phyloP scores from a whole-genome alignment of 2,797 vertebrate species.

The Hemitrygon akajei region DNA sequence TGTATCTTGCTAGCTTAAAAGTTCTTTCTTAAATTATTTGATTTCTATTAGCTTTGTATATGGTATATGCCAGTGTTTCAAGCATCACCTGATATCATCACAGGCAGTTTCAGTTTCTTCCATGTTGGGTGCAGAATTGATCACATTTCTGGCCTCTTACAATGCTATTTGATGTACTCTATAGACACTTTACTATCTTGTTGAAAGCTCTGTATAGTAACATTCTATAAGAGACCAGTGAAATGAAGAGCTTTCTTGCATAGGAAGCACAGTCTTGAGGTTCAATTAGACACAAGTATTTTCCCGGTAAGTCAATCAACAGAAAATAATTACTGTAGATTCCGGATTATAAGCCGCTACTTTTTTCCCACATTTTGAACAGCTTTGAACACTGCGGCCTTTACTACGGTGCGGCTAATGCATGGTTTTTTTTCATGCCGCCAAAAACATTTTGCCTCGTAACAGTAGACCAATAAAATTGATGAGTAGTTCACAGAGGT shows the following conservation, averaged over 20 bases:
- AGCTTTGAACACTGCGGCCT: no score
- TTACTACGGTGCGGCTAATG: no score
- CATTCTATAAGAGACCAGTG: neutral
- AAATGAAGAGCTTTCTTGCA: neutral
- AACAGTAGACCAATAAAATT: no score
- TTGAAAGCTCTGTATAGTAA: no score
- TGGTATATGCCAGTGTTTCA: neutral
- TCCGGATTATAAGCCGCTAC: no score
- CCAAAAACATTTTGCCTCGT: no score
- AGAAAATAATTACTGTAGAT: neutral
- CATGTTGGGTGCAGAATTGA: neutral
- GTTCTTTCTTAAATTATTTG: neutral
- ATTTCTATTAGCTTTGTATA: neutral
- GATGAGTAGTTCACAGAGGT: no score
- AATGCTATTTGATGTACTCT: no score
- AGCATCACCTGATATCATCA: neutral
- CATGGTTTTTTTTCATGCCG: no score
- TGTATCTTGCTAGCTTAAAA: neutral
- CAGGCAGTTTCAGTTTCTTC: neutral
- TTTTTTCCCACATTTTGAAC: no score
- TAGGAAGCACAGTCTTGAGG: neutral
- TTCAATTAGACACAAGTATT: neutral
- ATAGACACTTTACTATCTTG: no score
- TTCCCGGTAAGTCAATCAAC: neutral
- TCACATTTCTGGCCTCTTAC: neutral